Evolutionary conservation across 1,140 invertebrate species (phyloP), one percentile per base, ranked within the genome.

Genomic region (Sipha flava): DNA sequence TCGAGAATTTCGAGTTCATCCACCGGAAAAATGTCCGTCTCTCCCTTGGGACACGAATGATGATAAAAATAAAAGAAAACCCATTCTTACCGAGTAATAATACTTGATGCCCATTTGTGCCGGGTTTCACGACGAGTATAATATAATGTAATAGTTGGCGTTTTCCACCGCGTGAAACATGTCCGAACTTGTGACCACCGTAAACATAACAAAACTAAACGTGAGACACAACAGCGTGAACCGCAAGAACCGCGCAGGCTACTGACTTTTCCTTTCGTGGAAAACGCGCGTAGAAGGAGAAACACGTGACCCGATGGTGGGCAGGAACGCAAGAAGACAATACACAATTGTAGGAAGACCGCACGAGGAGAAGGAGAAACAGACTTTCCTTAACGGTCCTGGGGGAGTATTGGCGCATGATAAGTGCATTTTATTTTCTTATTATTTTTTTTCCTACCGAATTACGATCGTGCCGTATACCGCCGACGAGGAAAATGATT

Each of bases 91-190:
- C 72, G 47, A 57, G 29, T 37, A 54, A 23, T 37, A 37, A 54
- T 31, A 75, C 72, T 75, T 54, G n/a, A 75, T 29, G 47, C n/a
- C 49, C 72, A 75, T 75, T 75, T 75, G 72, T 37, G 29, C 6
- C 47, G 45, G 49, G 29, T 75, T 52, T 75, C 72, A 75, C 47
- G 64, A 66, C 37, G 18, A 57, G 54, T 23, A 37, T 26, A 18
- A 34, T 16, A 52, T 54, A 23, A 37, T 54, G n/a, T n/a, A n/a
- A 40, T 5, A 31, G 21, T 43, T 52, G 47, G 14, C 72, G 72
- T 34, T 45, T 49, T 47, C 43, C 43, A 34, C 47, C 26, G 70
- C 31, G 12, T 77, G 73, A 59, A 59, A 77, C 73, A 77, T 77
- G 49, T 77, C 72, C 73, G 73, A 18, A 26, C 52, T 77, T 9